Evolutionary conservation across 2,888 invertebrate species (phyloP).

Genomic region (Drosophila koepferae): DNA sequence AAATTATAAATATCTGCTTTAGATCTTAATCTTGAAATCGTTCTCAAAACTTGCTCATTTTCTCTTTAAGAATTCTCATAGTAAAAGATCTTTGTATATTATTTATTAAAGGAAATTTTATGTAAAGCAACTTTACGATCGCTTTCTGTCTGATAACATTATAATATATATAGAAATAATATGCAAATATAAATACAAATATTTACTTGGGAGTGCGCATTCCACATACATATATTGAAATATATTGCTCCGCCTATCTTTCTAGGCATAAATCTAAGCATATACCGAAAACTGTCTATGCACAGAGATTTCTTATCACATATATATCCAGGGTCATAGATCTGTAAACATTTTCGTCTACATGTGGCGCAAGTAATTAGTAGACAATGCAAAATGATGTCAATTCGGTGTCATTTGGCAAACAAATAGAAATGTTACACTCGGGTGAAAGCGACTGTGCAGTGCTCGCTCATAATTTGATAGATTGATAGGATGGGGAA

Average conservation of each 20-base stretch:
- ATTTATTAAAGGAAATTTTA: neutral
- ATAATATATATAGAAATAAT: neutral
- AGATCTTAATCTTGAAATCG: neutral
- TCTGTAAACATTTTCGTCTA: neutral
- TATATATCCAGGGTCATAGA: neutral
- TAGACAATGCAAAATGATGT: slow-evolving; percentile 12
- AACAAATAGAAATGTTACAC: slow-evolving; percentile 17
- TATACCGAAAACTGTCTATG: slow-evolving; percentile 13
- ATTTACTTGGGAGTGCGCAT: neutral
- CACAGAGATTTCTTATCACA: slow-evolving; percentile 24
- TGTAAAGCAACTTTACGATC: neutral
- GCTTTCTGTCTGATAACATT: neutral
- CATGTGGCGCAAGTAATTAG: slow-evolving; percentile 17
- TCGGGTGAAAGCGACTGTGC: neutral
- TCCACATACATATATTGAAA: neutral
- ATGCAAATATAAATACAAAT: neutral
- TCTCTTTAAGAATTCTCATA: neutral
- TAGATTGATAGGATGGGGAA: too few relatives aligned
- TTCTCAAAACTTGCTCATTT: neutral
- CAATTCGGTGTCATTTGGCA: slow-evolving; percentile 19
- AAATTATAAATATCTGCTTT: neutral
- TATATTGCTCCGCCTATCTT: neutral
- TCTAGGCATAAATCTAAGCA: slow-evolving; percentile 11
- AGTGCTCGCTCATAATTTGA: neutral
- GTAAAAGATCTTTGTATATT: neutral